These are phyloP conservation scores for Galerucella nymphaeae DNA, from an alignment of 2,888 invertebrate genomes.

Conservation along the genomic window DNA sequence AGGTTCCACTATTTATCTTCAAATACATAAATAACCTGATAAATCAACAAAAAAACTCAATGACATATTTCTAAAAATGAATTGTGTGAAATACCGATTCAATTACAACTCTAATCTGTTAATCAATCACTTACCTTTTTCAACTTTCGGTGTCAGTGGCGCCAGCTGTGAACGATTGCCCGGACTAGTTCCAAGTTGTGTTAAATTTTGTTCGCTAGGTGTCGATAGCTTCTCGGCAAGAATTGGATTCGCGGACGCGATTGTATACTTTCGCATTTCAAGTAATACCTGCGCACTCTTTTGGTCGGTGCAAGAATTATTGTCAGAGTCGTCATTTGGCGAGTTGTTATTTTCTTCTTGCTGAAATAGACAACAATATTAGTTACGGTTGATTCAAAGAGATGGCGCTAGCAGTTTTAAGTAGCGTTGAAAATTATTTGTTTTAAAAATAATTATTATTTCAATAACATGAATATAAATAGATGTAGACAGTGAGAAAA, in stretches of 20 bases:
- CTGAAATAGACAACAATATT: constrained; percentile 50
- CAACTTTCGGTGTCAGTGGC: constrained; percentile 63
- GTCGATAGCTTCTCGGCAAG: constrained; percentile 81
- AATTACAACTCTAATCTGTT: background rate
- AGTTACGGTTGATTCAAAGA: constrained; percentile 5
- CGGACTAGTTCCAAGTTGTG: constrained; percentile 42
- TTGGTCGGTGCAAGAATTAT: constrained; percentile 53
- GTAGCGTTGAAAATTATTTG: background rate
- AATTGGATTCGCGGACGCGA: constrained; percentile 87
- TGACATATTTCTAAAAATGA: constrained; percentile 1
- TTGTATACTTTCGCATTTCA: constrained; percentile 71
- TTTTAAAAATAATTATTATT: no score
- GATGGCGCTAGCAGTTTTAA: constrained; percentile 21
- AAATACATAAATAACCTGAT: background rate
- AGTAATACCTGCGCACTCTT: constrained; percentile 60
- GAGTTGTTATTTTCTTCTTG: constrained; percentile 69
- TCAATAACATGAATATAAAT: no score
- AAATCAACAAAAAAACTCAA: background rate
- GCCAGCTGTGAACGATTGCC: constrained; percentile 57
- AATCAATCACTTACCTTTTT: constrained; percentile 61
- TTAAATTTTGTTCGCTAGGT: constrained; percentile 65
- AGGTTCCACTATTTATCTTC: constrained; percentile 1
- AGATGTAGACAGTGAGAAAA: no score
- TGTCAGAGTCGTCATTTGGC: constrained; percentile 52
- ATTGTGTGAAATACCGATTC: background rate